phyloP scores from a whole-genome alignment of 2,113 vertebrate genomes.

The Fregetta grallaria region DNA sequence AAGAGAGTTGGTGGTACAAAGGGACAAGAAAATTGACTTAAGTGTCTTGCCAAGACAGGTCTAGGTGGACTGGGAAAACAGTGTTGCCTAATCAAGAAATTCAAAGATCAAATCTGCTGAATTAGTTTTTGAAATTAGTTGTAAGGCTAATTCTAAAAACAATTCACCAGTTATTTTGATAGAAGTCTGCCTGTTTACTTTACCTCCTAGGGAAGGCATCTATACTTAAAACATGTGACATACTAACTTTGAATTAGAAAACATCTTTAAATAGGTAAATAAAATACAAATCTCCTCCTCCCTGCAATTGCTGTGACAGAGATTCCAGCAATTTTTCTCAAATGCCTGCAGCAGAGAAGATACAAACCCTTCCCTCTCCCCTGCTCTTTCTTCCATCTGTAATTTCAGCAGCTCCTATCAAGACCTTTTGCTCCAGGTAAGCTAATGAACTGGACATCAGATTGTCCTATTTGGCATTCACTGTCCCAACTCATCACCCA shows the following conservation, averaged over 20 bases:
- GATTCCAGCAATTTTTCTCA: background rate
- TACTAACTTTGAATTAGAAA: background rate
- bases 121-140: background rate
- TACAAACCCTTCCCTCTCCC: background rate
- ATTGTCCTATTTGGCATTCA: background rate
- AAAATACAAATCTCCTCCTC: background rate
- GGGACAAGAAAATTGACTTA: background rate
- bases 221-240: background rate
- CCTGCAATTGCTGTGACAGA: background rate
- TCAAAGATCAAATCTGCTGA: background rate
- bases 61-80: background rate
- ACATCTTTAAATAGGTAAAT: background rate
- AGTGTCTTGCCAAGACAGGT: background rate
- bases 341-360: background rate
- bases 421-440: background rate
- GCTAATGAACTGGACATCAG: background rate
- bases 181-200: background rate
- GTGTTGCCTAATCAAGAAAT: background rate
- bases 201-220: background rate
- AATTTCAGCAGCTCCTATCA: background rate
- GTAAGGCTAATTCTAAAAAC: background rate
- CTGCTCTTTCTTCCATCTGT: background rate
- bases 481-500: background rate
- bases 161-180: background rate
- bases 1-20: background rate